These are phyloP conservation scores for Pterophyllum scalare DNA, from an alignment of 2,113 vertebrate genomes.

Conservation along the genomic window DNA sequence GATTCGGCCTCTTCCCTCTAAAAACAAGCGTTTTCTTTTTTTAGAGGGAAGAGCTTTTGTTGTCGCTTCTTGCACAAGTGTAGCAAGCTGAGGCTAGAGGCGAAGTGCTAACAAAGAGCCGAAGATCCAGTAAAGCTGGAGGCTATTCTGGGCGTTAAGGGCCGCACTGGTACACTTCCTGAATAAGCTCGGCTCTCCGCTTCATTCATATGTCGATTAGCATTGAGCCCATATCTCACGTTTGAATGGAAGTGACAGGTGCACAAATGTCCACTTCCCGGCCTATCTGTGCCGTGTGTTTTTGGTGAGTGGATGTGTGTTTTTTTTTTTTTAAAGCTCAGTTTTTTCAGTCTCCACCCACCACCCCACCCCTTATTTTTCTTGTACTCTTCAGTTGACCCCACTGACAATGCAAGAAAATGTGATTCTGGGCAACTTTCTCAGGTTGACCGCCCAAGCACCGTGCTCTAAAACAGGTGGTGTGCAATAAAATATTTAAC, in stretches of 20 bases:
- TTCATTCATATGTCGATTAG: constrained; percentile 76
- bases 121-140: constrained; percentile 64
- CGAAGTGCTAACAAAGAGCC: constrained; percentile 63
- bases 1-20: constrained; percentile 62
- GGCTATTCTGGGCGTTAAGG: constrained; percentile 72
- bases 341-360: neutral
- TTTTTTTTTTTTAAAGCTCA: constrained; percentile 27
- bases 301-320: neutral
- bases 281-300: constrained; percentile 3
- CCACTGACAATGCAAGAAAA: constrained; percentile 51
- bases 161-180: constrained; percentile 50
- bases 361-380: too few species aligned
- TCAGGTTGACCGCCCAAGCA: constrained; percentile 39
- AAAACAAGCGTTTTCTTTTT: constrained; percentile 66
- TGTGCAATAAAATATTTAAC: constrained; percentile 65
- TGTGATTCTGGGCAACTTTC: constrained; percentile 29
- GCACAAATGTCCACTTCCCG: constrained; percentile 51
- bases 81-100: constrained; percentile 54
- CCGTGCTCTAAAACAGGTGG: constrained; percentile 59
- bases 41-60: constrained; percentile 37
- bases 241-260: constrained; percentile 56
- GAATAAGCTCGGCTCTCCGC: constrained; percentile 58
- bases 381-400: neutral
- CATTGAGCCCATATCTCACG: constrained; percentile 51
- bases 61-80: constrained; percentile 53